Evolutionary conservation across 2,797 vertebrate species (phyloP).

Genomic region (Chloroceryle inda): DNA sequence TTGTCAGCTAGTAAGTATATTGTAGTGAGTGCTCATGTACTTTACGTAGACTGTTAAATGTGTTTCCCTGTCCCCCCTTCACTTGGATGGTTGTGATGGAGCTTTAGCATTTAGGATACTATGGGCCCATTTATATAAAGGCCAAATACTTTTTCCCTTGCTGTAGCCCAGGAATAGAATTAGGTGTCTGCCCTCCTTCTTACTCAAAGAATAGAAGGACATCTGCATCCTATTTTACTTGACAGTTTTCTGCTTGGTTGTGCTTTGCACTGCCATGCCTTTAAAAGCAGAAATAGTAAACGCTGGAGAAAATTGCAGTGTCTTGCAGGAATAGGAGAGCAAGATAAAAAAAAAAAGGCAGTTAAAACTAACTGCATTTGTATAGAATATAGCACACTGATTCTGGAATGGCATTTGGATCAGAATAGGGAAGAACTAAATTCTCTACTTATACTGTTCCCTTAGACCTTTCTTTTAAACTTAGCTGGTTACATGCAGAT

Average conservation of each 20-base stretch:
- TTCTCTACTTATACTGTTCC: not conserved
- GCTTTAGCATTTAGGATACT: not conserved
- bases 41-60: accelerated
- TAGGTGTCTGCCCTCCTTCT: not conserved
- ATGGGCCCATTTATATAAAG: not conserved
- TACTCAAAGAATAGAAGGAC: not conserved
- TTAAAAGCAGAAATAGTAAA: not conserved
- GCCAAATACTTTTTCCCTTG: not conserved
- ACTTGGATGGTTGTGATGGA: not conserved
- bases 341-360: not conserved
- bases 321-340: not conserved
- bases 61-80: not conserved
- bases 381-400: not conserved
- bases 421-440: not conserved
- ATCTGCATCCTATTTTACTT: not conserved
- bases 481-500: not conserved
- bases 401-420: not conserved
- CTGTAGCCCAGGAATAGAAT: not conserved
- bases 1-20: not conserved
- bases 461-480: not conserved
- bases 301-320: not conserved
- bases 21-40: not conserved
- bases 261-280: not conserved
- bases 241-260: not conserved
- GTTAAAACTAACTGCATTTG: not conserved